Conservation (phyloP, 2,113 vertebrate genomes). For the Misgurnus mizolepis region DNA sequence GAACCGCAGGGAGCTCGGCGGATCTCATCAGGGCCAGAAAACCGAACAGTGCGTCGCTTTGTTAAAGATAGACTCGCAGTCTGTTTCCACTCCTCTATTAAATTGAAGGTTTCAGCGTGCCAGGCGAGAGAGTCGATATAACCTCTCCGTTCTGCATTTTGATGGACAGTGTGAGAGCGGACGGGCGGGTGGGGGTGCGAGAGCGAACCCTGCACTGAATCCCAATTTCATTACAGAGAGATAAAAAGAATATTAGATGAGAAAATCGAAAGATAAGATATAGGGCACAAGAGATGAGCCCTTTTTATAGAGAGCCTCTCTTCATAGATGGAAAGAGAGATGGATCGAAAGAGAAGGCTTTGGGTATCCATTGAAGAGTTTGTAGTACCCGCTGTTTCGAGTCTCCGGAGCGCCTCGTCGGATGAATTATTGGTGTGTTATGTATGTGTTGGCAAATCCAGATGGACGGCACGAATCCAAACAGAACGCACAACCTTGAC, state of each 20-base stretch:
- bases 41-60: conserved; percentile 3
- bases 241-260: conserved; percentile 46
- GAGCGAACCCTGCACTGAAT: conserved; percentile 4
- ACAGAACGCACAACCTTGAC: conserved; percentile 59
- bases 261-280: conserved; percentile 37
- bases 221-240: conserved; percentile 28
- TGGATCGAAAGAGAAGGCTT: conserved; percentile 3
- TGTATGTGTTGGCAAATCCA: conserved; percentile 66
- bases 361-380: conserved; percentile 29
- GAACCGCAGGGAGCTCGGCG: conserved; percentile 42
- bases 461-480: conserved; percentile 57
- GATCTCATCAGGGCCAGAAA: conserved; percentile 51
- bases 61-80: conserved; percentile 39
- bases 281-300: conserved; percentile 20
- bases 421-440: conserved; percentile 62
- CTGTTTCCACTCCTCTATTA: conserved; percentile 41
- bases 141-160: conserved; percentile 34
- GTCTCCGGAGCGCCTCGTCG: conserved; percentile 33
- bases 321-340: not conserved
- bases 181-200: not conserved
- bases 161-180: conserved; percentile 22
- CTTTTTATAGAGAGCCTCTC: not conserved
- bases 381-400: conserved; percentile 26
- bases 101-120: conserved; percentile 32
- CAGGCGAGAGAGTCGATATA: not conserved